These are phyloP conservation scores for Mayetiola destructor DNA, from an alignment of 2,888 invertebrate genomes.

Conservation along the genomic window DNA sequence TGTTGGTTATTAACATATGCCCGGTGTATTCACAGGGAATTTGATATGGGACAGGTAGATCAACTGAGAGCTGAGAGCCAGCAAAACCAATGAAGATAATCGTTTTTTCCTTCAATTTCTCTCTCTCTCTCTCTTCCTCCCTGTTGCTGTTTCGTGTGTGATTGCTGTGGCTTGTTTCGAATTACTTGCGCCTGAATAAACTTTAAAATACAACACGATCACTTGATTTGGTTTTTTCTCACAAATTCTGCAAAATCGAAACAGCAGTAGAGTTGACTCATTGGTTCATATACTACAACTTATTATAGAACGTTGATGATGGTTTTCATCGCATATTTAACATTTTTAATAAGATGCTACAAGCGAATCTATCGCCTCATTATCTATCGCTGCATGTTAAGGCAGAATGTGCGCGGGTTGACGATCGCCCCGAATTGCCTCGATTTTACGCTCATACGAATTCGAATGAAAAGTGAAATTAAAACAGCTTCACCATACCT, in stretches of 20 bases:
- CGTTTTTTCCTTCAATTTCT: neutral
- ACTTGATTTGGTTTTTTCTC: no score
- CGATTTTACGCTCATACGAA: no score
- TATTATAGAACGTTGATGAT: slow-evolving; percentile 4
- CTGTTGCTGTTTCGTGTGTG: neutral
- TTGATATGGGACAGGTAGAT: slow-evolving; percentile 1
- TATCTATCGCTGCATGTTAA: neutral
- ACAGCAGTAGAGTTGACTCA: neutral
- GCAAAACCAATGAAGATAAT: neutral
- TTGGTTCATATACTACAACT: neutral
- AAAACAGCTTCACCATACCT: neutral
- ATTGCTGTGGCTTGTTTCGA: neutral
- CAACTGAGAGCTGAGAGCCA: neutral
- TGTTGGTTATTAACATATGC: slow-evolving; percentile 5
- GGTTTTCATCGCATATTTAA: slow-evolving; percentile 8
- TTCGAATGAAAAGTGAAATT: slow-evolving; percentile 8
- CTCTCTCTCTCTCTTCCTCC: neutral
- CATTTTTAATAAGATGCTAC: slow-evolving; percentile 9
- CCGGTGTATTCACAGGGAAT: no score
- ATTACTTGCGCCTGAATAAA: no score
- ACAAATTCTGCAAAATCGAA: neutral
- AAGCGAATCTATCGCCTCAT: neutral
- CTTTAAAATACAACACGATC: no score
- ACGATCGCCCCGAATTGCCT: neutral
- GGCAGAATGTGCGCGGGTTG: slow-evolving; percentile 11